Conservation (phyloP, 2,888 invertebrate species). For the Acleris literana region DNA sequence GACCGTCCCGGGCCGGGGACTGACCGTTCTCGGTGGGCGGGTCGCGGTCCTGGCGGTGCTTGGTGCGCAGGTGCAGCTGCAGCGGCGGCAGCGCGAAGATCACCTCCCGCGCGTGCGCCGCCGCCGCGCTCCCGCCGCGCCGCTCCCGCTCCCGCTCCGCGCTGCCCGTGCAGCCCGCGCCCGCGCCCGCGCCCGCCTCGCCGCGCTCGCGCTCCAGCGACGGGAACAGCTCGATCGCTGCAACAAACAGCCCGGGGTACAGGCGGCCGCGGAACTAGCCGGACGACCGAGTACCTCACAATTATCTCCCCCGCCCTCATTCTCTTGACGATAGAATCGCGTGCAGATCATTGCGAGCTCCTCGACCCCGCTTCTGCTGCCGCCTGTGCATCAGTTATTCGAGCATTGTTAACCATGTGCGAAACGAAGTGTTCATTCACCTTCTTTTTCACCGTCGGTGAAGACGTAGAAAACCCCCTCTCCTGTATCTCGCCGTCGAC, state of each 20-base stretch:
- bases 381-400: too few species aligned
- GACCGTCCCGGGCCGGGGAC: too few species aligned
- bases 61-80: constrained; percentile 96
- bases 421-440: too few species aligned
- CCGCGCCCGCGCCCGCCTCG: constrained; percentile 22
- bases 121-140: constrained; percentile 69
- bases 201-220: constrained; percentile 90
- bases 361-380: too few species aligned
- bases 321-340: too few species aligned
- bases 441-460: too few species aligned
- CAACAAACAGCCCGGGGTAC: constrained; percentile 16
- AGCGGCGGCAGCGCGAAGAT: constrained; percentile 97
- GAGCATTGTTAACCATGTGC: too few species aligned
- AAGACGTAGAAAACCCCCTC: too few species aligned
- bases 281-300: too few species aligned
- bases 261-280: too few species aligned
- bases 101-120: constrained; percentile 93
- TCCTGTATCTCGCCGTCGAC: constrained; percentile 94
- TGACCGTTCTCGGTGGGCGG: constrained; percentile 86
- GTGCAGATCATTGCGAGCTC: too few species aligned
- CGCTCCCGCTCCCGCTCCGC: constrained; percentile 64
- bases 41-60: constrained; percentile 91
- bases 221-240: constrained; percentile 95
- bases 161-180: constrained; percentile 71
- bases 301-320: too few species aligned